Evolutionary conservation across 1,140 invertebrate genomes (phyloP).

Genomic region (Dendroctonus ponderosae): DNA sequence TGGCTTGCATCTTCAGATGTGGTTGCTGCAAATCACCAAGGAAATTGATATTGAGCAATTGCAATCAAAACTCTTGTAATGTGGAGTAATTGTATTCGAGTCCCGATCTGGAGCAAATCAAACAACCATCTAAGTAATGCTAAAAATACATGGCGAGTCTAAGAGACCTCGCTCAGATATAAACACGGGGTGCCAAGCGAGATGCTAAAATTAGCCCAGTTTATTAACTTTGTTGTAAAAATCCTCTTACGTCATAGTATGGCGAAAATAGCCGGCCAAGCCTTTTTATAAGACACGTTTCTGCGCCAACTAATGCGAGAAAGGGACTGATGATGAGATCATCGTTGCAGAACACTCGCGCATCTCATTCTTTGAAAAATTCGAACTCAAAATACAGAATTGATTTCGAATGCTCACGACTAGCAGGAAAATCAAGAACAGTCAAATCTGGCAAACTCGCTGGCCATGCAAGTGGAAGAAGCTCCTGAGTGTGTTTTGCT

Average conservation of each 20-base stretch:
- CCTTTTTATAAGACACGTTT: constrained; percentile 23
- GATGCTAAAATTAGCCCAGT: constrained; percentile 21
- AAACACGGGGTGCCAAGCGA: constrained; percentile 23
- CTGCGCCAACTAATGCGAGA: constrained; percentile 2
- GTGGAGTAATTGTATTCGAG: too few relatives aligned
- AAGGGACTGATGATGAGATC: constrained; percentile 2
- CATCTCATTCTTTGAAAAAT: too few relatives aligned
- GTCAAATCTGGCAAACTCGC: neutral
- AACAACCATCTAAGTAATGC: constrained; percentile 17
- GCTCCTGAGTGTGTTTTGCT: too few relatives aligned
- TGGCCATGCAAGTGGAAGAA: too few relatives aligned
- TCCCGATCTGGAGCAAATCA: neutral
- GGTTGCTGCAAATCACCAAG: too few relatives aligned
- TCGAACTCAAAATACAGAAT: neutral
- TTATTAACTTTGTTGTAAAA: constrained; percentile 30
- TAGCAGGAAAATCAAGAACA: neutral
- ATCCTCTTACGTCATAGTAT: constrained; percentile 24
- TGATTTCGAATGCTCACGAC: neutral
- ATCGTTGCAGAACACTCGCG: too few relatives aligned
- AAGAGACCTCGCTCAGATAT: constrained; percentile 24
- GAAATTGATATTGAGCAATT: too few relatives aligned
- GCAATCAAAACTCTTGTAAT: too few relatives aligned
- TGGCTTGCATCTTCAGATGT: too few relatives aligned
- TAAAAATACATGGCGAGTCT: constrained; percentile 22
- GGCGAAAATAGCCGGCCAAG: constrained; percentile 23